Conservation (phyloP, 2,888 invertebrate genomes). For the Caenorhabditis wallacei region DNA sequence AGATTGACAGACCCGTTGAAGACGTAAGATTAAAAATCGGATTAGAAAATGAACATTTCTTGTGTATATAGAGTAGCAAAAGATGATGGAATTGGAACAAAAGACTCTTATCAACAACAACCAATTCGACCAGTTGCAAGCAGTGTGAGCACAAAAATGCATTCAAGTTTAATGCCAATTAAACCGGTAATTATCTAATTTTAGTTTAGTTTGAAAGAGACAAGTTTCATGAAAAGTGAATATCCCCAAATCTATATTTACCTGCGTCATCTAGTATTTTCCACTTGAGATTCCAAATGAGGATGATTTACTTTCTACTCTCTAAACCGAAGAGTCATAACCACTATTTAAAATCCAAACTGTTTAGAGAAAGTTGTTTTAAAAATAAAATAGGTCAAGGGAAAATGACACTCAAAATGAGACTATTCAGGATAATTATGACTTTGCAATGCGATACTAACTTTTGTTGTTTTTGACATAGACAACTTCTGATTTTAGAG, state of each 20-base stretch:
- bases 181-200: conserved; percentile 43
- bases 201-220: not conserved
- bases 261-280: too few relatives aligned
- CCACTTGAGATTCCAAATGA: not conserved
- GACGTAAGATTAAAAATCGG: conserved; percentile 23
- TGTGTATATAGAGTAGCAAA: conserved; percentile 21
- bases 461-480: not conserved
- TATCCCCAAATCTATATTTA: too few relatives aligned
- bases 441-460: not conserved
- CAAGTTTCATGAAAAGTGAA: too few relatives aligned
- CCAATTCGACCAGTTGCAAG: conserved; percentile 64
- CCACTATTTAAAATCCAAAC: too few relatives aligned
- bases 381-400: not conserved
- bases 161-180: conserved; percentile 56
- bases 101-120: conserved; percentile 53
- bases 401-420: not conserved
- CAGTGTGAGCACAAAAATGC: conserved; percentile 65
- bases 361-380: not conserved
- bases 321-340: too few relatives aligned
- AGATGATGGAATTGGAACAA: conserved; percentile 29
- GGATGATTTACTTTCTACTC: too few relatives aligned
- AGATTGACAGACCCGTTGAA: conserved; percentile 73
- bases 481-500: too few relatives aligned
- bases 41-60: not conserved
- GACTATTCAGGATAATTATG: not conserved